phyloP scores from a whole-genome alignment of 1,140 invertebrate genomes.

The Lutraria rhynchaena region DNA sequence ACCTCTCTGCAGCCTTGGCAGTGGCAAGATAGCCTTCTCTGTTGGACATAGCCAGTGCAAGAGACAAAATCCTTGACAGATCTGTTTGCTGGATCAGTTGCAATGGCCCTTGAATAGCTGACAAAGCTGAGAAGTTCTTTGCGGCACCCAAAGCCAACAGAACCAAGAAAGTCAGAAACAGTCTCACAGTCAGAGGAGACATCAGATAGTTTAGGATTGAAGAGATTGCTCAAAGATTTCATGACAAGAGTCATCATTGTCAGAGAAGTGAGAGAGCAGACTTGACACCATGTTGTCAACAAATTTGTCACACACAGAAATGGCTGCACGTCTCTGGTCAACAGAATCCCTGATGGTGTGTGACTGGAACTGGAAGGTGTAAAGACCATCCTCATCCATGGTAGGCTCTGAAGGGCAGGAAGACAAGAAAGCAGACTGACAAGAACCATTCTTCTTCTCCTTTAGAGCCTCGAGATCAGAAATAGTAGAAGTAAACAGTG shows the following conservation, averaged over 20 bases:
- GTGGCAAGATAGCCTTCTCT: background rate
- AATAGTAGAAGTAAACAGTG: conserved; percentile 23
- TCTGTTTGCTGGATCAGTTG: background rate
- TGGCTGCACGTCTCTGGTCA: conserved; percentile 1
- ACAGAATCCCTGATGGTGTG: conserved; percentile 20
- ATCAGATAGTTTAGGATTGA: conserved; percentile 16
- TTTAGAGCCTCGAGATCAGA: background rate
- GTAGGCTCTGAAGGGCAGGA: conserved; percentile 14
- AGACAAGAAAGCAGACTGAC: conserved; percentile 21
- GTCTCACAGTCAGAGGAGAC: conserved; percentile 13
- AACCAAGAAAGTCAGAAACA: conserved; percentile 17
- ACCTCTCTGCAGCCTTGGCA: conserved; percentile 11
- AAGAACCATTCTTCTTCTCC: conserved; percentile 23
- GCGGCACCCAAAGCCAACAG: background rate
- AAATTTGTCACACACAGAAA: conserved; percentile 13
- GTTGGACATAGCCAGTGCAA: background rate
- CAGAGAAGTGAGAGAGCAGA: conserved; percentile 4
- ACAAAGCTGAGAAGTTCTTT: background rate
- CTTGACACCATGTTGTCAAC: background rate
- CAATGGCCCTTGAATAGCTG: background rate
- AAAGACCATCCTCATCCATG: conserved; percentile 32
- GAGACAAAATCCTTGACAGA: background rate
- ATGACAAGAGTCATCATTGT: conserved; percentile 28
- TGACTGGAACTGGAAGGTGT: conserved; percentile 7
- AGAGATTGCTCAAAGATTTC: conserved; percentile 12